phyloP scores from a whole-genome alignment of 2,113 vertebrate genomes.

The Salvator merianae region DNA sequence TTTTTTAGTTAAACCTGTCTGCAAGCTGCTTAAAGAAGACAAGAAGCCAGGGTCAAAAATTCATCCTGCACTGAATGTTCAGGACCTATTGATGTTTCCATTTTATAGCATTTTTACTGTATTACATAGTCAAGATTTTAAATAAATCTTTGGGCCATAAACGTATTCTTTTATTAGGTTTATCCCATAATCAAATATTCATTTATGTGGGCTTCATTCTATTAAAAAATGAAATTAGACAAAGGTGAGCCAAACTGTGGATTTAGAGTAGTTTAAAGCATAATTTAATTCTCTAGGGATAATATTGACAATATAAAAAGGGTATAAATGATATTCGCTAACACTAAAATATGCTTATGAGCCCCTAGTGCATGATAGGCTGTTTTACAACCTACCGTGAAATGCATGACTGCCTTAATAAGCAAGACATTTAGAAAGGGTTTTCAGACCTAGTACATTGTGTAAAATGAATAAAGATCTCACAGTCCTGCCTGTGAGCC shows the following conservation, averaged over 20 bases:
- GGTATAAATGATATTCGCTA: constrained; percentile 74
- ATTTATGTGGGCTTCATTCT: constrained; percentile 70
- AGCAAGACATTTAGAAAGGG: constrained; percentile 68
- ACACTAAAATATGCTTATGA: constrained; percentile 76
- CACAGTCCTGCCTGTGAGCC: constrained; percentile 37
- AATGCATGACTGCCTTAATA: constrained; percentile 74
- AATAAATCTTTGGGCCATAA: constrained; percentile 69
- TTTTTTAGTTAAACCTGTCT: constrained; percentile 40
- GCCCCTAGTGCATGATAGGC: constrained; percentile 67
- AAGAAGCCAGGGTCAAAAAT: constrained; percentile 65
- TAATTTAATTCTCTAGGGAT: constrained; percentile 69
- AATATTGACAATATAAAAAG: constrained; percentile 75
- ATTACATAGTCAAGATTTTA: constrained; percentile 63
- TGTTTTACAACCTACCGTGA: constrained; percentile 71
- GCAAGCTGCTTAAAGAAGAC: constrained; percentile 59
- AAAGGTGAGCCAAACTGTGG: constrained; percentile 72
- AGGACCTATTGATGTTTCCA: constrained; percentile 51
- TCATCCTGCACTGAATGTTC: constrained; percentile 56
- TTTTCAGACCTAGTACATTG: constrained; percentile 33
- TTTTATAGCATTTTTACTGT: constrained; percentile 61
- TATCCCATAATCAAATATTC: constrained; percentile 74
- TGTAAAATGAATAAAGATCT: constrained; percentile 55
- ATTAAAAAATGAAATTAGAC: constrained; percentile 75
- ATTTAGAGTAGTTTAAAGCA: constrained; percentile 75
- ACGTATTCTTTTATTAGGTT: constrained; percentile 71